These are phyloP conservation scores for Tenualosa ilisha DNA, from an alignment of 2,797 vertebrate genomes.

Conservation along the genomic window DNA sequence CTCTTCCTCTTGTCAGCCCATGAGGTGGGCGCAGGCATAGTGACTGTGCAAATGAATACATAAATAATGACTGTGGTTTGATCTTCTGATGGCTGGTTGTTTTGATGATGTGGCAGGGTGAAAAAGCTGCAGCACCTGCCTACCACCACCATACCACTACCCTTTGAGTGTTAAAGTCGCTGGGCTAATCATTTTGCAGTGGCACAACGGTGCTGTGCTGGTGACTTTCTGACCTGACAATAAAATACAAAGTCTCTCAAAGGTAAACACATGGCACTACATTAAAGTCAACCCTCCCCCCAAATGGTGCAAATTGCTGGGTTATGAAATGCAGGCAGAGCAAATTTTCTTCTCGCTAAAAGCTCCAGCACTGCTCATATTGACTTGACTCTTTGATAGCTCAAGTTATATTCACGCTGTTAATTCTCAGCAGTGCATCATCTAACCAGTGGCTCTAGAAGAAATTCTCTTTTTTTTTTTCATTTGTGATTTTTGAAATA, in stretches of 20 bases:
- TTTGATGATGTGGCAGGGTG: not conserved
- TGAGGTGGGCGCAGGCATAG: not conserved
- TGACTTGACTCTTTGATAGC: not conserved
- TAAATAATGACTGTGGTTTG: conserved; percentile 26
- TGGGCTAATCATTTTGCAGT: not conserved
- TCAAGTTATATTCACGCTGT: not conserved
- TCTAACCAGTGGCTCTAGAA: not conserved
- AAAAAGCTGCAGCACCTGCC: not conserved
- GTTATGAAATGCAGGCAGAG: not conserved
- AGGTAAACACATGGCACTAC: not conserved
- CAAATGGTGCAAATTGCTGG: not conserved
- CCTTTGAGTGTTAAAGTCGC: not conserved
- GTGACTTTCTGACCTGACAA: not conserved
- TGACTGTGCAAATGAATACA: conserved; percentile 22
- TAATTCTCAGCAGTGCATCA: not conserved
- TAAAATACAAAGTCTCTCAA: not conserved
- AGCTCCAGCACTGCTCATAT: not conserved
- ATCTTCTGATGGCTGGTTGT: not conserved
- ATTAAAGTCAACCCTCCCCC: not conserved
- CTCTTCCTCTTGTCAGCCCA: not conserved
- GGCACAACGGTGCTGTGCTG: not conserved
- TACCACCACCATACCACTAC: not conserved
- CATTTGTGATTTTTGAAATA: not conserved
- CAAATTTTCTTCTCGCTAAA: not conserved
- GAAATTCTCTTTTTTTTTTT: not conserved